Base-by-base conservation (phyloP, 2,888 invertebrate genomes). In the Lasioglossum pauxillum region DNA sequence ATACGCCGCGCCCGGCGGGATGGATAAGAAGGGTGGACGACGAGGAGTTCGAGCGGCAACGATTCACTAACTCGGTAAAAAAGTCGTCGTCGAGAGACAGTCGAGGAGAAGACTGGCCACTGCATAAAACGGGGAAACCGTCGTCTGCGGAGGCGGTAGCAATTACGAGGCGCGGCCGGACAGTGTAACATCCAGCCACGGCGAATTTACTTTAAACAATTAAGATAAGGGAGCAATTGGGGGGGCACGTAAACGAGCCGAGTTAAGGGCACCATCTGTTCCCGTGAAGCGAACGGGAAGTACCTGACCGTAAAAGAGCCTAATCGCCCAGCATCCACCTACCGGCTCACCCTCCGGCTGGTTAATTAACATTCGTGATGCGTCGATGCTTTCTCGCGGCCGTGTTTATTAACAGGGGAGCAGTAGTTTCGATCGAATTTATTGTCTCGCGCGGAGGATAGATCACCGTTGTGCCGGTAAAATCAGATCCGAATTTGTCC, bases 161-260 rank as follows among this genome's bases (percentile, higher is more conserved):
- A 67, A 64, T 76, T 76, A 60, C 64, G 31, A 67, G n/a, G 31
- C 46, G 46, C 35, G 44, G 67, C 35, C 44, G 44, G 75, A 57
- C 57, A 75, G 38, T 41, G 41, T 53, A 75, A 75, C 44, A 64
- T 76, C 64, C 31, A 19, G 31, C 31, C 76, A 10, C 23, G 31
- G 76, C 64, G 76, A 76, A 76, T 76, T 76, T 76, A 76, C 76
- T 76, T 64, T 64, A 44, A 76, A 60, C 76, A 57, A 76, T 76
- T 76, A 76, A 44, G 41, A 64, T 76, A 76, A 76, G 57, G 76
- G 46, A 76, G 64, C 76, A 57, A 76, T 44, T 71, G 71, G 71
- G 31, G 31, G 46, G 71, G 41, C 71, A 71, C 71, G 71, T 41
- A 71, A 71, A 71, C 71, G 71, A 71, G 71, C 71, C 71, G 41